Base-by-base conservation (phyloP, 2,797 vertebrate genomes). In the Ambastaia sidthimunki region DNA sequence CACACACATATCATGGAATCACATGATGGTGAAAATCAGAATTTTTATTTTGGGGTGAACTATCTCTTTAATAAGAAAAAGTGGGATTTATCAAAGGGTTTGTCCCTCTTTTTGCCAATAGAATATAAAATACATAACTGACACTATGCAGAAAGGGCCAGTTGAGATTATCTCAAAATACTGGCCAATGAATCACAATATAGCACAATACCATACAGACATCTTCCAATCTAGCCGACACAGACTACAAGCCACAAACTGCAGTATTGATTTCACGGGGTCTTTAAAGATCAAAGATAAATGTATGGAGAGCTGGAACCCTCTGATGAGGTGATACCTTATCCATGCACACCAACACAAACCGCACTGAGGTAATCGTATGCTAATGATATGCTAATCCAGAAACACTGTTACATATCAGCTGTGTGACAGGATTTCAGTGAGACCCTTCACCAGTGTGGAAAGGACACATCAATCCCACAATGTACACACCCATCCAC, bases 361-460 rank as follows among this genome's bases (percentile, higher is more conserved):
- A 89, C 91, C 90, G 89, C 87, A 88, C 88, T 13, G 54, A 78
- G 1, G 87, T 92, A 93, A 93, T 92, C 86, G 75, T 86, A 93
- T 92, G 92, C 88, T 92, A 93, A 93, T 92, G 85, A 86, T 86
- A 93, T 94, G 93, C 85, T 92, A 93, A 94, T 93, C 91, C 88
- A 80, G 84, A 85, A 25, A 87, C 91, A 90, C 87, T 90, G 93
- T 93, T 93, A 92, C 88, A 86, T 90, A 91, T 92, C 88, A 91
- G 87, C 84, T 85, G 89, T 90, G 88, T 88, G 86, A 87, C 72
- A 55, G 89, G 88, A 89, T 86, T 89, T 91, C 86, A 89, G 81
- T 85, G 86, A 92, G 88, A 89, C 88, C 88, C 91, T 91, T 92
- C 88, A 87, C 91, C 90, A 92, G 90, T 92, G 92, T 92, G 87